Evolutionary conservation across 2,113 vertebrate genomes (phyloP).

Genomic region (Alethe castanea): DNA sequence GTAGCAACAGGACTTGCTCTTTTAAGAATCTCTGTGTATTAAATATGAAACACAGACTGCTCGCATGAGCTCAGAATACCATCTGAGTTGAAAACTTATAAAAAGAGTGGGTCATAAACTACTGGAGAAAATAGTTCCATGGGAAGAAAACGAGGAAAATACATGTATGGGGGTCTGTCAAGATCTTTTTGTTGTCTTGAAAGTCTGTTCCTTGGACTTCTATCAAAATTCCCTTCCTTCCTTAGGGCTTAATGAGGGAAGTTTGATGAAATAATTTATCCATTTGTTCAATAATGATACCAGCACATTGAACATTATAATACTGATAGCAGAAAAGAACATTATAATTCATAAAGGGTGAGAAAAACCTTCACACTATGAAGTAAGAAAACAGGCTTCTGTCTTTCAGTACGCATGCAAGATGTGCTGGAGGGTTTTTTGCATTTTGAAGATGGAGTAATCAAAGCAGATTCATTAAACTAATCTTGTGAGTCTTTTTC

Average conservation of each 20-base stretch:
- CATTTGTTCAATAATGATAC: neutral
- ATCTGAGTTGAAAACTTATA: neutral
- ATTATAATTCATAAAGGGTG: neutral
- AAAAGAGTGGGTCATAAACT: neutral
- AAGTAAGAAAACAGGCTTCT: neutral
- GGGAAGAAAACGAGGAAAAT: neutral
- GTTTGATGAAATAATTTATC: neutral
- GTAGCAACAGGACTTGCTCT: neutral
- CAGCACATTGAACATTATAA: neutral
- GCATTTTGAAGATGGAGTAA: neutral
- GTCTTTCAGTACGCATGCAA: neutral
- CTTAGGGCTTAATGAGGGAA: neutral
- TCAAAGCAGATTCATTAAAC: neutral
- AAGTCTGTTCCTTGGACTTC: neutral
- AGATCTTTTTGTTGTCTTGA: neutral
- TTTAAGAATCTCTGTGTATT: neutral
- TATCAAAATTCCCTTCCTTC: neutral
- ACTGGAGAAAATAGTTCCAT: neutral
- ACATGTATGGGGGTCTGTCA: neutral
- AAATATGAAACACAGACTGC: neutral
- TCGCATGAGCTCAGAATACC: neutral
- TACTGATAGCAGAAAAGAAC: neutral
- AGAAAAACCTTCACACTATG: neutral
- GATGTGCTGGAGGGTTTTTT: neutral
- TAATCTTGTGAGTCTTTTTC: slow-evolving; percentile 22